Evolutionary conservation across 2,797 vertebrate genomes (phyloP).

Genomic region (Rhinichthys osculus): DNA sequence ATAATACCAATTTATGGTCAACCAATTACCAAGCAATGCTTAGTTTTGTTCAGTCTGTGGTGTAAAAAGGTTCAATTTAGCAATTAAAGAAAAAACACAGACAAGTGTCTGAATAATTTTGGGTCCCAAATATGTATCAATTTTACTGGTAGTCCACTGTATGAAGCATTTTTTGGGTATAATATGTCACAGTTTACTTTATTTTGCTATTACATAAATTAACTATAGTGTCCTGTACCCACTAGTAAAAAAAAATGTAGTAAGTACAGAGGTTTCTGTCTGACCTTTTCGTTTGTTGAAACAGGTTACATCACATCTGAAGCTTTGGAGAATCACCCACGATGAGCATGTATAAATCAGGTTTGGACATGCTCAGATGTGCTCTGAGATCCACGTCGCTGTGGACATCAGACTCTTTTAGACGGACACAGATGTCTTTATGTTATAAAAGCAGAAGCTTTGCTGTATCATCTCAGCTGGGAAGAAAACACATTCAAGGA

Average conservation of each 20-base stretch:
- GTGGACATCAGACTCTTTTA: conserved; percentile 47
- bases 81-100: too few species aligned
- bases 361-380: conserved; percentile 63
- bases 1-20: too few species aligned
- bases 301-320: conserved; percentile 8
- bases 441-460: not conserved
- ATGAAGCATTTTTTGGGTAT: too few species aligned
- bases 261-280: not conserved
- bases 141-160: too few species aligned
- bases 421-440: not conserved
- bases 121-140: too few species aligned
- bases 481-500: not conserved
- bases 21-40: too few species aligned
- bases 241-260: not conserved
- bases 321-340: not conserved
- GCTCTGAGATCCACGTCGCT: conserved; percentile 53
- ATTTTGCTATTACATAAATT: too few species aligned
- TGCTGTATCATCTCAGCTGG: not conserved
- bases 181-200: too few species aligned
- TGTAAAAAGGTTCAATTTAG: too few species aligned
- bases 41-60: too few species aligned
- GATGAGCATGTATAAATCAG: conserved; percentile 66
- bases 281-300: not conserved
- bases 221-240: too few species aligned
- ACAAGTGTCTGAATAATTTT: too few species aligned